Conservation (phyloP, 2,797 vertebrate genomes). For the Linurgus olivaceus region DNA sequence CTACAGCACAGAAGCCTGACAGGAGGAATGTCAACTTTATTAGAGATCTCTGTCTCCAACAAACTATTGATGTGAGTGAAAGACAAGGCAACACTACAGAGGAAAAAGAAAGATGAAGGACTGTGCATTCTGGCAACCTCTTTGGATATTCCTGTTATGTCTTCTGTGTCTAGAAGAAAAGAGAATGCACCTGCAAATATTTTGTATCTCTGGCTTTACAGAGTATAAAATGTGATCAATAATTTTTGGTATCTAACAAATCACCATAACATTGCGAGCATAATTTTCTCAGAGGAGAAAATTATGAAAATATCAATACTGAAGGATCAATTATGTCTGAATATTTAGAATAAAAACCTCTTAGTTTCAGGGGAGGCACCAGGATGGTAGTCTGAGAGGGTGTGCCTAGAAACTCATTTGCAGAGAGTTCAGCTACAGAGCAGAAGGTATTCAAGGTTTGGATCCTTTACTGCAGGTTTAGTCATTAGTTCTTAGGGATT, state of each 20-base stretch:
- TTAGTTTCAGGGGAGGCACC: background rate
- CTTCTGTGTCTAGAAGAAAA: background rate
- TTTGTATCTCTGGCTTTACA: background rate
- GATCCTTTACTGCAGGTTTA: background rate
- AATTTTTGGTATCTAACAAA: background rate
- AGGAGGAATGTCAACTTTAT: background rate
- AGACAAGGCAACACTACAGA: background rate
- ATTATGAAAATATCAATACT: background rate
- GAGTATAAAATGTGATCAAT: background rate
- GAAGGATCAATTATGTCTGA: background rate
- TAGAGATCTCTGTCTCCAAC: background rate
- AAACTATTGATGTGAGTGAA: background rate
- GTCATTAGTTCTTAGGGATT: background rate
- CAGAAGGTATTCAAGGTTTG: background rate
- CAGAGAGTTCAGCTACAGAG: background rate
- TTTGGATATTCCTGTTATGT: background rate
- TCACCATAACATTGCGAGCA: accelerated
- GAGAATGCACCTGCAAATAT: background rate
- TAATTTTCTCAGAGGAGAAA: background rate
- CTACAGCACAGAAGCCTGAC: background rate
- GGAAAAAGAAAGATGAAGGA: background rate
- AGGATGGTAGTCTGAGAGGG: background rate
- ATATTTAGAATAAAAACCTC: background rate
- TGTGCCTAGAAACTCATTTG: background rate
- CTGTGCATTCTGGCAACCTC: background rate